phyloP scores from a whole-genome alignment of 2,113 vertebrate species.

The Glaucomys volans region DNA sequence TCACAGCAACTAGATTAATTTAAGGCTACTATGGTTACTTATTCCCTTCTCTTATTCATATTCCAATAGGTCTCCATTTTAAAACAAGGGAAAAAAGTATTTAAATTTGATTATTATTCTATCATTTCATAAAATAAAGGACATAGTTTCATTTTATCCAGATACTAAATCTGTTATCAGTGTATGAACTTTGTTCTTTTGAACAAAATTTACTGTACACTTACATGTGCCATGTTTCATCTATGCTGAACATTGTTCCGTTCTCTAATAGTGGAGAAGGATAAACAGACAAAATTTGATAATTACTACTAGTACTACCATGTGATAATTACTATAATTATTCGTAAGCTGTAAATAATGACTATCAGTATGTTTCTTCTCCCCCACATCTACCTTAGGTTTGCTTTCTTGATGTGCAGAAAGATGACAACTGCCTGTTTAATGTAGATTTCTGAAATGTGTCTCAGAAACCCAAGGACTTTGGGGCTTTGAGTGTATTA shows the following conservation, averaged over 20 bases:
- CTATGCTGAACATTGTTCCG: not conserved
- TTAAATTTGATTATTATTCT: conserved; percentile 15
- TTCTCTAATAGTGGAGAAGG: not conserved
- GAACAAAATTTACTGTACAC: not conserved
- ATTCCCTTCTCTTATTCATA: not conserved
- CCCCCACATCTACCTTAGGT: not conserved
- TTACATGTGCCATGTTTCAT: not conserved
- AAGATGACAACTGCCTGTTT: not conserved
- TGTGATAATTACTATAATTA: not conserved
- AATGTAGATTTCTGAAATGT: not conserved
- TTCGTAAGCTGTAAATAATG: not conserved
- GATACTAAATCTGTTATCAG: conserved; percentile 2
- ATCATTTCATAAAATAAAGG: conserved; percentile 33
- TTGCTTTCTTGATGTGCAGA: conserved; percentile 36
- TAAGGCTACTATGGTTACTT: not conserved
- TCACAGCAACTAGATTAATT: not conserved
- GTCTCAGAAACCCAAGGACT: conserved; percentile 20
- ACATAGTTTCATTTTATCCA: conserved; percentile 29
- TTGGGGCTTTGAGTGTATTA: conserved; percentile 25
- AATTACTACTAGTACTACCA: not conserved
- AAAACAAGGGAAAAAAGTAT: not conserved
- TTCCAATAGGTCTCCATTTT: not conserved
- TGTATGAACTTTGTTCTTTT: not conserved
- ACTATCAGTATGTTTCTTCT: not conserved
- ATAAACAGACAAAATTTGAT: conserved; percentile 19